A percentile compares a stretch with the other conserved stretches of the same genome.
These are phyloP conservation scores for Phorcus lineatus DNA, from an alignment of 2,888 invertebrate species.

Conservation along the genomic window DNA sequence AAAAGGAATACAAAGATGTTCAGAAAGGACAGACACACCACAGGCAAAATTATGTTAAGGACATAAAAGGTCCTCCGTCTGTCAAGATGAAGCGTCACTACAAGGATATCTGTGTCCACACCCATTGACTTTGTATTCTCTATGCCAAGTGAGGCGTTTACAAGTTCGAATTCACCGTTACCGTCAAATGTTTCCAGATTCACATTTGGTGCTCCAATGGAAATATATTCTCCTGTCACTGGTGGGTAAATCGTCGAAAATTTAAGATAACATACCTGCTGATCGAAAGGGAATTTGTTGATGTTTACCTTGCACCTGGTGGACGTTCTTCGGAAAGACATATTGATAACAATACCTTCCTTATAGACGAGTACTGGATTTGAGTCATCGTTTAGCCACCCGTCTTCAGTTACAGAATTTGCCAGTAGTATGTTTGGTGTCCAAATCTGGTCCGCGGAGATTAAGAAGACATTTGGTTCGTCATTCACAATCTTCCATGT, in stretches of 20 bases:
- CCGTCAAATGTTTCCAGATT: neutral
- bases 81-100: neutral
- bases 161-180: neutral
- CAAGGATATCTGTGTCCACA: neutral
- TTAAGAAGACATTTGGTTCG: neutral
- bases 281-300: neutral
- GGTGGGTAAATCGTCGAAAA: neutral
- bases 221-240: neutral
- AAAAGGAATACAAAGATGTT: constrained; percentile 11
- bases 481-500: neutral
- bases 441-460: neutral
- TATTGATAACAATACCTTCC: neutral
- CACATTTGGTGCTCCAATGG: neutral
- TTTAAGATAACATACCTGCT: neutral
- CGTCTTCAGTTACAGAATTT: neutral
- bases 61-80: neutral
- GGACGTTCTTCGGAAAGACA: neutral
- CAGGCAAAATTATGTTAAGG: constrained; percentile 12
- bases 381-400: neutral
- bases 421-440: neutral
- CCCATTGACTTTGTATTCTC: neutral
- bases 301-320: constrained; percentile 12
- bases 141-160: neutral
- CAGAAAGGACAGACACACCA: constrained; percentile 10
- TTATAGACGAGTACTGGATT: neutral